Evolutionary conservation across 92 coral and sea anemone species (phyloP).

Genomic region (Zoanthus solanderi): DNA sequence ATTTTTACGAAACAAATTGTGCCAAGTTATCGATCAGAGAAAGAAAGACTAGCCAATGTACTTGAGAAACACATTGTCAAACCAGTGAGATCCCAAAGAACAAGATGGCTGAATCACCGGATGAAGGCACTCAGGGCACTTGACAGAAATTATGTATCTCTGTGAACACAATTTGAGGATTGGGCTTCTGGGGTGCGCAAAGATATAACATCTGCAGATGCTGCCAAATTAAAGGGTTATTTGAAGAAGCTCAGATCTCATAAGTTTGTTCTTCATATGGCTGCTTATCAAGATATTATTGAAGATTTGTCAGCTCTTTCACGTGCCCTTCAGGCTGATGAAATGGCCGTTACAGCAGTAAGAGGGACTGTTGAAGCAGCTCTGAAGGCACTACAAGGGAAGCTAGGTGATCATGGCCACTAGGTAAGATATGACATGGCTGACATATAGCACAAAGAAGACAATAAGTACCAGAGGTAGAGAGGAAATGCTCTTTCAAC

Average conservation of each 20-base stretch:
- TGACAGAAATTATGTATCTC: conserved; percentile 4
- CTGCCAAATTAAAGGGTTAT: conserved; percentile 37
- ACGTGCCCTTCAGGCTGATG: not conserved
- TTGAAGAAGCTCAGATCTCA: conserved; percentile 40
- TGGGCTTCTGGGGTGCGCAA: conserved; percentile 47
- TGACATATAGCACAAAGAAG: conserved; percentile 8
- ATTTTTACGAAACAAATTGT: too few relatives aligned
- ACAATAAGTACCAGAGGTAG: conserved; percentile 23
- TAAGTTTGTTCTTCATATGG: conserved; percentile 18
- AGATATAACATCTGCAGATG: conserved; percentile 38
- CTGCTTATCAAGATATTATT: not conserved
- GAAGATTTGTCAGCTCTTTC: conserved; percentile 10
- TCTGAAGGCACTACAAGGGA: conserved; percentile 20
- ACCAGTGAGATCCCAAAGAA: conserved; percentile 47
- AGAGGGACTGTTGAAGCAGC: conserved; percentile 14
- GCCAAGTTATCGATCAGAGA: too few relatives aligned
- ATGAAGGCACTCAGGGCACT: conserved; percentile 39
- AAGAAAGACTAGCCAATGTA: not conserved
- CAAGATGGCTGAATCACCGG: conserved; percentile 43
- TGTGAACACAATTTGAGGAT: conserved; percentile 38
- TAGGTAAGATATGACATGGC: conserved; percentile 27
- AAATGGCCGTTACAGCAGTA: conserved; percentile 12
- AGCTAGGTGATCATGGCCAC: conserved; percentile 24
- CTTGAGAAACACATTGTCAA: conserved; percentile 40
- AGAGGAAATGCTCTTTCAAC: not conserved